Conservation (phyloP, 2,797 vertebrate species). For the Pseudochromis fuscus region DNA sequence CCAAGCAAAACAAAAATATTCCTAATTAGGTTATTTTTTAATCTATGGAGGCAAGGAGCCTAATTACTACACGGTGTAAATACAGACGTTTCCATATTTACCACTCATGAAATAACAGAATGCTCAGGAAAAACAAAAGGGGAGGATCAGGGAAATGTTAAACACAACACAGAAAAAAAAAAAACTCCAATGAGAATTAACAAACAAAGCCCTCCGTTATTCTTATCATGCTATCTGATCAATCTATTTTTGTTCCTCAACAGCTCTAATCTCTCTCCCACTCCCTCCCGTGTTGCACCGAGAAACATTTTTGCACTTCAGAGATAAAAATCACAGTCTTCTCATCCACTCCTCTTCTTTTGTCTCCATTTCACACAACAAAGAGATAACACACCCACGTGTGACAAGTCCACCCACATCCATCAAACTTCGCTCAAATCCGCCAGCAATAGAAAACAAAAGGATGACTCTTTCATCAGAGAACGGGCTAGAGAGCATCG, state of each 20-base stretch:
- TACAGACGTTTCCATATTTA: constrained; percentile 82
- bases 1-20: constrained; percentile 79
- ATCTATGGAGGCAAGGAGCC: constrained; percentile 75
- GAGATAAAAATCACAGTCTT: constrained; percentile 84
- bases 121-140: constrained; percentile 67
- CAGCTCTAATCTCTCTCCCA: constrained; percentile 83
- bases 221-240: constrained; percentile 82
- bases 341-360: constrained; percentile 83
- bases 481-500: constrained; percentile 74
- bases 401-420: constrained; percentile 85
- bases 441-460: constrained; percentile 73
- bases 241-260: constrained; percentile 86
- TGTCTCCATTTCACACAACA: constrained; percentile 86
- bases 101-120: constrained; percentile 70
- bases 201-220: constrained; percentile 81
- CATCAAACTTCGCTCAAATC: constrained; percentile 82
- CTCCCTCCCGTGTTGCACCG: constrained; percentile 76
- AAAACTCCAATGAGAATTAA: constrained; percentile 72
- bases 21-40: constrained; percentile 82
- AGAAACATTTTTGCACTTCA: constrained; percentile 84
- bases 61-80: constrained; percentile 82
- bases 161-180: constrained; percentile 66
- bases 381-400: constrained; percentile 84
- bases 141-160: constrained; percentile 76
- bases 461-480: constrained; percentile 75